Percentiles rank a stretch among this genome's conserved stretches.
Evolutionary conservation across 2,797 vertebrate species (phyloP).

Genomic region (Limnodromus scolopaceus): DNA sequence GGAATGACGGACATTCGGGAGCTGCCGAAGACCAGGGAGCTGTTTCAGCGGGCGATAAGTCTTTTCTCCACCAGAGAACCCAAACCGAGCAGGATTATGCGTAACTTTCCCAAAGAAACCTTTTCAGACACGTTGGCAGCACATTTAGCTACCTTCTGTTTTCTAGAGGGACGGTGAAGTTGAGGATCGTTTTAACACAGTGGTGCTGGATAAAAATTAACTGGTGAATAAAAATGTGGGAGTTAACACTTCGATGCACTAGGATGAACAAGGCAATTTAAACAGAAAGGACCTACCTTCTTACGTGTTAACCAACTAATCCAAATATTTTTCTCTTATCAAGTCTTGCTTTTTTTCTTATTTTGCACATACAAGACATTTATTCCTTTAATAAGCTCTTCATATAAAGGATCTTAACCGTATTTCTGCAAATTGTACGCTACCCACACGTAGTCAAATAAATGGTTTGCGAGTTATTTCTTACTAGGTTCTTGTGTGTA

Average conservation of each 20-base stretch:
- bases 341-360: background rate
- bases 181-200: background rate
- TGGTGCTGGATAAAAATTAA: background rate
- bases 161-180: accelerated
- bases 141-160: accelerated
- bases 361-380: background rate
- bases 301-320: accelerated
- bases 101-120: accelerated
- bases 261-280: background rate
- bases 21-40: accelerated
- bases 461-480: background rate
- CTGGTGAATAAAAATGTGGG: background rate
- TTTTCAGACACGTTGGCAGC: accelerated
- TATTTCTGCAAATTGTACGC: background rate
- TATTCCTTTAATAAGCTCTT: background rate
- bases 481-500: background rate
- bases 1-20: accelerated
- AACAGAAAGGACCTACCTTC: background rate
- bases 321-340: background rate
- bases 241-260: accelerated
- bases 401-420: accelerated
- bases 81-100: accelerated
- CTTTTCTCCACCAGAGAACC: background rate
- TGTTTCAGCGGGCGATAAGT: accelerated
- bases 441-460: background rate